Percentiles rank a stretch among this genome's conserved stretches.
Conservation (phyloP, 2,888 invertebrate species). For the Euspilapteryx auroguttella region DNA sequence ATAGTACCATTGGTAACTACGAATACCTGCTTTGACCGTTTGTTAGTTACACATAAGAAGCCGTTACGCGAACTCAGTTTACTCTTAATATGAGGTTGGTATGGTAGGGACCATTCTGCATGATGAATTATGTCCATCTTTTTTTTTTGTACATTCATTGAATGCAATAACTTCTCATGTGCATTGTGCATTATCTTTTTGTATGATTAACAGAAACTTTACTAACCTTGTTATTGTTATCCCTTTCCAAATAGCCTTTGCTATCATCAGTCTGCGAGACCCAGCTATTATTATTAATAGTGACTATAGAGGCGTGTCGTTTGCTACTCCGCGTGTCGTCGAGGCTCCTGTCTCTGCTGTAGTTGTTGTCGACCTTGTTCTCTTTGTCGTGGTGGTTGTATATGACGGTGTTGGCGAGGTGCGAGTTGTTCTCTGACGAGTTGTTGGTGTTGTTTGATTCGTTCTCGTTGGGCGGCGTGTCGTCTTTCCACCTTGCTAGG, state of each 20-base stretch:
- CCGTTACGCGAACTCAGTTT: too few relatives aligned
- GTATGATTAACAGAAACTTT: too few relatives aligned
- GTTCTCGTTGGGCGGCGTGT: conserved; percentile 53
- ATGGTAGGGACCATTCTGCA: too few relatives aligned
- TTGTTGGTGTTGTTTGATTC: conserved; percentile 22
- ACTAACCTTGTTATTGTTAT: conserved; percentile 46
- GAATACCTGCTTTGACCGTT: too few relatives aligned
- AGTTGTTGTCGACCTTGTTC: conserved; percentile 27
- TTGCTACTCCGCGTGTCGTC: conserved; percentile 29
- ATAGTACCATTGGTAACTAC: too few relatives aligned
- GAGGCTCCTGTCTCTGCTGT: conserved; percentile 15
- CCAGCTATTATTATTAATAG: conserved; percentile 54
- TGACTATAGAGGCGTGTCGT: conserved; percentile 50
- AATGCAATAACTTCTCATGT: too few relatives aligned
- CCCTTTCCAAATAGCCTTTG: conserved; percentile 48
- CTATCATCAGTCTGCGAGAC: conserved; percentile 52
- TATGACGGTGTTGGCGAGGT: conserved; percentile 45
- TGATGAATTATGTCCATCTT: too few relatives aligned
- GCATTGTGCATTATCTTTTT: too few relatives aligned
- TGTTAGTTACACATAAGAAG: too few relatives aligned
- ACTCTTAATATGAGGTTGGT: too few relatives aligned
- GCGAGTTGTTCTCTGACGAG: conserved; percentile 35
- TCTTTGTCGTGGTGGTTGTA: conserved; percentile 45
- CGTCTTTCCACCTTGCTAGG: conserved; percentile 55
- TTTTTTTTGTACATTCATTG: too few relatives aligned